phyloP scores from a whole-genome alignment of 2,888 invertebrate species.

The Eilema caniola region DNA sequence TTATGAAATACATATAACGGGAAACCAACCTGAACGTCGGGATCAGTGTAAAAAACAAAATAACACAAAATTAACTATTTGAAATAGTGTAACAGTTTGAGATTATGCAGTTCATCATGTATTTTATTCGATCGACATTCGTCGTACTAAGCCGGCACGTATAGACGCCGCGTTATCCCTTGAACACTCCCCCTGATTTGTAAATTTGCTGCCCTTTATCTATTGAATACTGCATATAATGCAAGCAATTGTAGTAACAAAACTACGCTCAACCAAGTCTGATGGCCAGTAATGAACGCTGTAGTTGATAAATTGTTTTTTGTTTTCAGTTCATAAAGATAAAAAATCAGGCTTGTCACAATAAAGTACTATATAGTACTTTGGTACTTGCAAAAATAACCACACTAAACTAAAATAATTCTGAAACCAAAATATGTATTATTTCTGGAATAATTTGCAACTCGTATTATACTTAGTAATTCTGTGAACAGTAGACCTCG shows the following conservation, averaged over 20 bases:
- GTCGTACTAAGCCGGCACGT: constrained; percentile 42
- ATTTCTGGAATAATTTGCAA: too few relatives aligned
- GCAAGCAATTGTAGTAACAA: constrained; percentile 42
- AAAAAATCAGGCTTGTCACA: too few relatives aligned
- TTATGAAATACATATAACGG: too few relatives aligned
- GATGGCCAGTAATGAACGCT: constrained; percentile 10
- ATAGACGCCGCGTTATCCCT: constrained; percentile 30
- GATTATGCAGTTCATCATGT: not conserved
- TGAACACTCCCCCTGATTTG: constrained; percentile 26
- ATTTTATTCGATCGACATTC: constrained; percentile 25
- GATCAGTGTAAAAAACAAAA: not conserved
- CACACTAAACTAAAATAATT: too few relatives aligned
- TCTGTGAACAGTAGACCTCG: too few relatives aligned
- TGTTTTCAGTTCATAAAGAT: too few relatives aligned
- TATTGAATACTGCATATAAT: constrained; percentile 40
- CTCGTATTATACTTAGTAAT: too few relatives aligned
- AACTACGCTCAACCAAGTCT: constrained; percentile 26
- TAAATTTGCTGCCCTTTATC: constrained; percentile 22
- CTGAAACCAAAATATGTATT: too few relatives aligned
- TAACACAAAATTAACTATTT: not conserved
- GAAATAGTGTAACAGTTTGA: not conserved
- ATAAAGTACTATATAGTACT: too few relatives aligned
- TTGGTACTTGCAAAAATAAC: too few relatives aligned
- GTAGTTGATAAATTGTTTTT: not conserved
- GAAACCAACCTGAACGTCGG: too few relatives aligned